Base-by-base conservation (phyloP, 1,140 invertebrate genomes). In the Hyphantria cunea region DNA sequence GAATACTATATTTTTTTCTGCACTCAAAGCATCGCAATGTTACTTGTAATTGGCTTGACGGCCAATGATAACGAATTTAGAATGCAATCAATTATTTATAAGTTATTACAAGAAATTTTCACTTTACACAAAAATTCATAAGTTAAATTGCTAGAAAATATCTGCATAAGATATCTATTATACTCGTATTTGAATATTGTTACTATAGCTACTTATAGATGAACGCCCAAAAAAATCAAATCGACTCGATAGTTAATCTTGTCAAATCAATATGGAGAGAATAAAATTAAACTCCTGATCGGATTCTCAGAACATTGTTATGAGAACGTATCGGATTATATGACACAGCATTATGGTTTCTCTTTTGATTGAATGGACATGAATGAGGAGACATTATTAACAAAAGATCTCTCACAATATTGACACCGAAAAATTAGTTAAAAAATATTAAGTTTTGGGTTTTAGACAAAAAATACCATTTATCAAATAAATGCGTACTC, bases 1-100 rank as follows among this genome's bases (percentile, higher is more conserved):
- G 86, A 88, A 90, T 89, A 86, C 79, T 87, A 86, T 84, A 82
- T 89, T 89, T 90, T n/a, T 90, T 90, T 89, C 80, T 86, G 82
- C 80, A 84, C 68, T 78, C 66, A 65, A 78, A 84, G 75, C 80
- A 87, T 82, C 75, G 81, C 81, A 78, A 87, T 84, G 78, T 80
- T 82, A 84, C 80, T 84, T 90, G 82, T 88, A 89, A 89, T 89
- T 89, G 84, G 76, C 80, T 82, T 86, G 82, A 87, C 82, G 76
- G 76, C 74, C 69, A 68, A 70, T 74, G 70, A 78, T 76, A 80
- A 70, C 72, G 69, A 79, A 78, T 76, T 82, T 81, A 78, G 76
- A 74, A 79, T 71, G 60, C 72, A 73, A 80, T 77, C 70, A 80
- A 80, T 81, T 74, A 70, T 64, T 42, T 54, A 71, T 72, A 54